Base-by-base conservation (phyloP, 2,113 vertebrate species). In the Entomyzon cyanotis region DNA sequence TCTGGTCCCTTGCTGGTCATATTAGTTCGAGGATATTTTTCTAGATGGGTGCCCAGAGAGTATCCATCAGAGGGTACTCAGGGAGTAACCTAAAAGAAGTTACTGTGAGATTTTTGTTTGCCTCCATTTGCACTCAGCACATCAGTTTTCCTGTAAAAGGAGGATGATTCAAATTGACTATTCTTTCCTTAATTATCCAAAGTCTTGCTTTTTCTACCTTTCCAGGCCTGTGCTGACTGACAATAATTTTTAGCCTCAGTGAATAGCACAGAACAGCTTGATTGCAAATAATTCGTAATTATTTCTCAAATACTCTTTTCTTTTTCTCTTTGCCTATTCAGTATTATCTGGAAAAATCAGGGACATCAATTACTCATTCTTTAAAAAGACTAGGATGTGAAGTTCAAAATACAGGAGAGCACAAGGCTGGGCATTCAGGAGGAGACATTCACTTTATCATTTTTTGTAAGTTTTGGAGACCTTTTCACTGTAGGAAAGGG, bases 331-430 rank as follows among this genome's bases (percentile, higher is more conserved):
- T 85, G 4, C 27, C 31, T 94, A 16, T 83, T 87, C 68, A 49
- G 5, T 75, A 14, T 77, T 71, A 44, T 44, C 69, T 92, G 37
- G 59, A 91, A 88, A 62, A 79, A 93, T 68, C 30, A 39, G 67
- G 76, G 63, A 53, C 23, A 68, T 67, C 37, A 90, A 10, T 90
- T 96, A 33, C 31, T 50, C 35, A 69, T 76, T 91, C 53, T 56
- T 93, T 39, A 75, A 87, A 85, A 81, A 91, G 89, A 75, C 31
- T 80, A n/a, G 74, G 47, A 94, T 93, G 60, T 91, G 80, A 96
- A 96, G 60, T 69, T 93, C 25, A 83, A 70, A 91, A 68, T 86
- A 67, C 53, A 55, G 64, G 37, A 89, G 90, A 92, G 75, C 49
- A 84, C 1, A 3, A 93, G 56, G 77, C 65, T 41, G 49, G 39